Evolutionary conservation across 2,797 vertebrate genomes (phyloP).

Genomic region (Miichthys miiuy): DNA sequence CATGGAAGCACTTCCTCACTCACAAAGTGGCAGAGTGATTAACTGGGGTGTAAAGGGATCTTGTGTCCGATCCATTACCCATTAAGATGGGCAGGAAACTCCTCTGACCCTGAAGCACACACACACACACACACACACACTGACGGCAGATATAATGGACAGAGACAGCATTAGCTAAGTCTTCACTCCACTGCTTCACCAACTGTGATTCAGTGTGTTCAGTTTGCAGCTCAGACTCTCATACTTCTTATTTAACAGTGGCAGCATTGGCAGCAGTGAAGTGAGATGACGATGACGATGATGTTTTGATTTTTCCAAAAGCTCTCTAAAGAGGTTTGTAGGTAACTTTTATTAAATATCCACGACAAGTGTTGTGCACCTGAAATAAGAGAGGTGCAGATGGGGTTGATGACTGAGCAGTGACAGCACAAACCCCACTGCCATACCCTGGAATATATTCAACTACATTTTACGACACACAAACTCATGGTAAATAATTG

Average conservation of each 20-base stretch:
- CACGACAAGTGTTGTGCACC: background rate
- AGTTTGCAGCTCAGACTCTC: background rate
- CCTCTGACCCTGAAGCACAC: constrained; percentile 1
- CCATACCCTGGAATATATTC: too few relatives aligned
- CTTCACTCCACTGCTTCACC: constrained; percentile 1
- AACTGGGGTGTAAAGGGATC: constrained; percentile 44
- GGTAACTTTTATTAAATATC: background rate
- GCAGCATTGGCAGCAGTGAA: background rate
- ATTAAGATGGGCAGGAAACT: constrained; percentile 53
- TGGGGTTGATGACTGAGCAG: background rate
- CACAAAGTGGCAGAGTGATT: constrained; percentile 16
- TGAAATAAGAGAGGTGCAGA: background rate
- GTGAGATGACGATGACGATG: too few relatives aligned
- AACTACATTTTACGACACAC: too few relatives aligned
- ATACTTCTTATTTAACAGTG: too few relatives aligned
- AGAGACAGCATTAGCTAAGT: constrained; percentile 10
- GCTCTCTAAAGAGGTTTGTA: background rate
- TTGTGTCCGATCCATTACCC: constrained; percentile 29
- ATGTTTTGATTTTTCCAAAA: background rate
- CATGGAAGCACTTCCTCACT: constrained; percentile 6
- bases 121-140: background rate
- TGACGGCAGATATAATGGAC: constrained; percentile 45
- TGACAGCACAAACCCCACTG: background rate
- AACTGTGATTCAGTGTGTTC: constrained; percentile 8
- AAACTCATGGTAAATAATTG: background rate